These are phyloP conservation scores for Drosophila funebris DNA, from an alignment of 1,140 invertebrate species.

Conservation along the genomic window DNA sequence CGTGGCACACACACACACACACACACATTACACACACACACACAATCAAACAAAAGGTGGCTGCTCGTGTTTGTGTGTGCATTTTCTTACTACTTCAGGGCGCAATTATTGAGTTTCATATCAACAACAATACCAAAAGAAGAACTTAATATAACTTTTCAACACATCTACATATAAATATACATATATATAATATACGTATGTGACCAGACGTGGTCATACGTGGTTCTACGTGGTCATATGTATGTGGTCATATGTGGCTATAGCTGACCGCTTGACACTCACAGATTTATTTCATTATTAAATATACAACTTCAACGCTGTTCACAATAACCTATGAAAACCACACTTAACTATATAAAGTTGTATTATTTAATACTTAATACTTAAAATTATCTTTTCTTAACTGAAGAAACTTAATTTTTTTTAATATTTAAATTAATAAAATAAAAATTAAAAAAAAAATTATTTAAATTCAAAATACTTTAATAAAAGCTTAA, in stretches of 20 bases:
- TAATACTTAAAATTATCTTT: too few species aligned
- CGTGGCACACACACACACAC: not conserved
- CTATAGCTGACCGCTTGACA: not conserved
- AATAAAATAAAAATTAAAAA: too few species aligned
- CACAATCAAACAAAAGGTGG: not conserved
- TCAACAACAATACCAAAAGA: slow-evolving; percentile 43
- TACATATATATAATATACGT: not conserved
- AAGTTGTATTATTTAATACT: too few species aligned
- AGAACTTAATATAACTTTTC: slow-evolving; percentile 46
- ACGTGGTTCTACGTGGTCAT: not conserved
- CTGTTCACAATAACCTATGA: too few species aligned
- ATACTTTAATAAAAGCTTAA: too few species aligned
- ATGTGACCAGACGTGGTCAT: not conserved
- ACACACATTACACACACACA: not conserved
- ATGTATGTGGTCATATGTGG: not conserved
- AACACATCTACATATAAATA: not conserved
- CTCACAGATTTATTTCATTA: not conserved
- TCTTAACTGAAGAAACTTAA: too few species aligned
- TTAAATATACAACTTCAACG: too few species aligned
- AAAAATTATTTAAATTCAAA: too few species aligned
- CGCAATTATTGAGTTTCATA: slow-evolving; percentile 69
- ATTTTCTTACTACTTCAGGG: slow-evolving; percentile 46
- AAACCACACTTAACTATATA: too few species aligned
- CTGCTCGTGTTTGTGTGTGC: slow-evolving; percentile 10
- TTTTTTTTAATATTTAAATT: too few species aligned